Evolutionary conservation across 2,888 invertebrate genomes (phyloP).

Genomic region (Cordilura impudica): DNA sequence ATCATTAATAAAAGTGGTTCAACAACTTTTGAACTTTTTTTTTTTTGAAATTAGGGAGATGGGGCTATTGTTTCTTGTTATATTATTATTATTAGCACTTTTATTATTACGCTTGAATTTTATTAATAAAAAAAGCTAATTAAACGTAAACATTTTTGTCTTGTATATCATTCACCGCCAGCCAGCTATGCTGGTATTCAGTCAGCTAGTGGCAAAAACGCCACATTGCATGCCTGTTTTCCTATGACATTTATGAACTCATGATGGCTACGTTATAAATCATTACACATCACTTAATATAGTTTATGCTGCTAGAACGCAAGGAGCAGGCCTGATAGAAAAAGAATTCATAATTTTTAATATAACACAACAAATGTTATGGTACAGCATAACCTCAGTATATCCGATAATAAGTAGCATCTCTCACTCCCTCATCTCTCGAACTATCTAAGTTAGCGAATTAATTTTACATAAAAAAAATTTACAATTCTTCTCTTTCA

Average conservation of each 20-base stretch:
- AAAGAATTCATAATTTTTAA: background rate
- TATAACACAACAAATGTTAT: background rate
- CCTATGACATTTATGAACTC: constrained; percentile 67
- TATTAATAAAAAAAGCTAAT: constrained; percentile 31
- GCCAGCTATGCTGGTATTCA: constrained; percentile 4
- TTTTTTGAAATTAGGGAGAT: no score
- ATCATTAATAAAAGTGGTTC: no score
- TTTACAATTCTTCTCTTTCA: no score
- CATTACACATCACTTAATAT: constrained; percentile 63
- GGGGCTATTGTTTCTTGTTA: no score
- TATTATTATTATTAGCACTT: background rate
- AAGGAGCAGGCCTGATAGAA: constrained; percentile 27
- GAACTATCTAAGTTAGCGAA: no score
- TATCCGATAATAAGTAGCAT: no score
- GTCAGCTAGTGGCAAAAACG: constrained; percentile 20
- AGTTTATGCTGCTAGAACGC: constrained; percentile 6
- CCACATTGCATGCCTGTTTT: constrained; percentile 50
- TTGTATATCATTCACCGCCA: constrained; percentile 27
- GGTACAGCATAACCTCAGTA: no score
- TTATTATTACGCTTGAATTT: background rate
- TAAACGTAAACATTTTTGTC: constrained; percentile 40
- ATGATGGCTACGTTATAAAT: constrained; percentile 66
- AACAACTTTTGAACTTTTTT: no score
- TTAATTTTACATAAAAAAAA: no score
- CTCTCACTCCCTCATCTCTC: no score